A percentile compares a stretch with the other conserved stretches of the same genome.
These are phyloP conservation scores for Clarias batrachus DNA, from an alignment of 2,113 vertebrate species.

Conservation along the genomic window DNA sequence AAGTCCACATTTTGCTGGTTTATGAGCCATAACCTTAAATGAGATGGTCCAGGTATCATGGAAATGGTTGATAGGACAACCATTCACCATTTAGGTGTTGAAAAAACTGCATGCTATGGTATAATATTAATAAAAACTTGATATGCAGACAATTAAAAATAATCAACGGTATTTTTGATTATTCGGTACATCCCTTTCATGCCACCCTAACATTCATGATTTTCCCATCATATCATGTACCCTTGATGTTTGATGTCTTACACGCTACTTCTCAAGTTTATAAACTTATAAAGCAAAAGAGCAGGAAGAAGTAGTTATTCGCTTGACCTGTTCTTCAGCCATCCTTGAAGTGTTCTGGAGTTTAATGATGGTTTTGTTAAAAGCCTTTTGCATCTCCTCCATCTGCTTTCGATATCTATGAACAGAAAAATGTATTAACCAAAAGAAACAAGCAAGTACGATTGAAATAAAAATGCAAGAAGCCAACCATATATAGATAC, in stretches of 20 bases:
- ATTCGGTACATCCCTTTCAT: neutral
- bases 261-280: neutral
- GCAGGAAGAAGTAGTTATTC: neutral
- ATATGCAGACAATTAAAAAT: neutral
- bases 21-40: neutral
- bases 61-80: neutral
- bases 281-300: neutral
- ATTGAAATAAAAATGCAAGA: neutral
- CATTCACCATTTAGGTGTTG: neutral
- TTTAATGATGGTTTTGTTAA: conserved; percentile 96
- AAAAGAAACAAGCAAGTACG: neutral
- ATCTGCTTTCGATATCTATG: conserved; percentile 95
- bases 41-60: neutral
- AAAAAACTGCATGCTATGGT: neutral
- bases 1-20: neutral
- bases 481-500: neutral
- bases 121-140: neutral
- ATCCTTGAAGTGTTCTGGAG: conserved; percentile 95
- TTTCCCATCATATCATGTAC: neutral
- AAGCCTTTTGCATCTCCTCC: conserved; percentile 99
- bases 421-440: neutral
- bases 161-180: neutral
- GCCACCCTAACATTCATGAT: neutral
- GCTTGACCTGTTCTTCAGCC: conserved; percentile 91
- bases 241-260: neutral